Conservation (phyloP, 1,140 invertebrate genomes). For the Psilanteris sp. region DNA sequence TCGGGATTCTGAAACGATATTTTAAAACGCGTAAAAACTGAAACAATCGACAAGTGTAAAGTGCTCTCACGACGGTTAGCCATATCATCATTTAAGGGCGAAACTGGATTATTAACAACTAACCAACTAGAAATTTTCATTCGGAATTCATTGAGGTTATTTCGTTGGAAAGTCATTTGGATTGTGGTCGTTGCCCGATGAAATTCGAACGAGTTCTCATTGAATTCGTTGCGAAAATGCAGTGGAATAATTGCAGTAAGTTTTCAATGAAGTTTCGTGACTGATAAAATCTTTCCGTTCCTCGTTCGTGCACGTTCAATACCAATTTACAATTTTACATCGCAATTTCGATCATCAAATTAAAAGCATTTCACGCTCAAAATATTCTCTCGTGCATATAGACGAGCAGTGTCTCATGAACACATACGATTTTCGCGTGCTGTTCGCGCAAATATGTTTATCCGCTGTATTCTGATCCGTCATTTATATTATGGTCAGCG, state of each 20-base stretch:
- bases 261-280: slow-evolving; percentile 42
- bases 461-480: slow-evolving; percentile 23
- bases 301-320: slow-evolving; percentile 11
- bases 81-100: slow-evolving; percentile 19
- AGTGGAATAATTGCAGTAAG: slow-evolving; percentile 46
- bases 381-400: neutral
- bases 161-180: slow-evolving; percentile 51
- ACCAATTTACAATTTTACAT: slow-evolving; percentile 49
- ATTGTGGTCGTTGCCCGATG: slow-evolving; percentile 38
- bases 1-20: too few relatives aligned
- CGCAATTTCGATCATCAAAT: slow-evolving; percentile 25
- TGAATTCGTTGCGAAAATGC: slow-evolving; percentile 37
- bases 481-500: slow-evolving; percentile 44
- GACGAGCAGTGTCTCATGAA: too few relatives aligned
- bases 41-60: neutral
- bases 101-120: slow-evolving; percentile 46
- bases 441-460: slow-evolving; percentile 17
- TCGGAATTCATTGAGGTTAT: slow-evolving; percentile 47
- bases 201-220: slow-evolving; percentile 47
- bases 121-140: slow-evolving; percentile 50
- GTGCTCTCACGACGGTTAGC: neutral
- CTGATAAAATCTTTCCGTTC: slow-evolving; percentile 47
- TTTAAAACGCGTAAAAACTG: neutral
- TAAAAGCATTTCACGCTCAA: slow-evolving; percentile 24
- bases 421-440: too few relatives aligned